phyloP scores from a whole-genome alignment of 2,888 invertebrate genomes.

The Baccha elongata region DNA sequence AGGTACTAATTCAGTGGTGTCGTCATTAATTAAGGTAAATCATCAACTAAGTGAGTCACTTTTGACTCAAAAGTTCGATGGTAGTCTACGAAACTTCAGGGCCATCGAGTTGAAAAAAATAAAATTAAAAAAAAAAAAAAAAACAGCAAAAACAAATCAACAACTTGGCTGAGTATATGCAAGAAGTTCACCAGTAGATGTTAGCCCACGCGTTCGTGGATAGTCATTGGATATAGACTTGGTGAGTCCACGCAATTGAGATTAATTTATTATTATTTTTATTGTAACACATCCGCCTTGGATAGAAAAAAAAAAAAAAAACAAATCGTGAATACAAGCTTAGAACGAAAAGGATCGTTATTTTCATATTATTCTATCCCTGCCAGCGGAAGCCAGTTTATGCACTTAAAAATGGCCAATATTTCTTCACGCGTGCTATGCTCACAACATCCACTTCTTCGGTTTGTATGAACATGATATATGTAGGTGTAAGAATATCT shows the following conservation, averaged over 20 bases:
- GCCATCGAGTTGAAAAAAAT: slow-evolving; percentile 19
- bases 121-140: slow-evolving; percentile 37
- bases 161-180: slow-evolving; percentile 32
- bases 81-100: slow-evolving; percentile 37
- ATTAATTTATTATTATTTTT: slow-evolving; percentile 71
- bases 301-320: slow-evolving; percentile 1
- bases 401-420: slow-evolving; percentile 44
- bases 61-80: slow-evolving; percentile 45
- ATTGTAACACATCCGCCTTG: slow-evolving; percentile 66
- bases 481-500: slow-evolving; percentile 65
- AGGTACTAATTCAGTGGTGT: background rate
- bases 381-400: slow-evolving; percentile 35
- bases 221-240: slow-evolving; percentile 26
- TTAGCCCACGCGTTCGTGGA: slow-evolving; percentile 43
- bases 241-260: slow-evolving; percentile 57
- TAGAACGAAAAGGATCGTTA: slow-evolving; percentile 50
- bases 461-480: slow-evolving; percentile 52
- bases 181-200: slow-evolving; percentile 54
- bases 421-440: slow-evolving; percentile 26
- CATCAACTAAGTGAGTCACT: slow-evolving; percentile 33
- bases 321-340: slow-evolving; percentile 6
- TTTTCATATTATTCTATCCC: slow-evolving; percentile 6
- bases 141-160: slow-evolving; percentile 29
- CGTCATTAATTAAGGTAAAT: slow-evolving; percentile 44
- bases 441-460: slow-evolving; percentile 45